Percentiles rank a stretch among this genome's conserved stretches.
These are phyloP conservation scores for Nephrotoma appendiculata DNA, from an alignment of 2,888 invertebrate species.

Conservation along the genomic window DNA sequence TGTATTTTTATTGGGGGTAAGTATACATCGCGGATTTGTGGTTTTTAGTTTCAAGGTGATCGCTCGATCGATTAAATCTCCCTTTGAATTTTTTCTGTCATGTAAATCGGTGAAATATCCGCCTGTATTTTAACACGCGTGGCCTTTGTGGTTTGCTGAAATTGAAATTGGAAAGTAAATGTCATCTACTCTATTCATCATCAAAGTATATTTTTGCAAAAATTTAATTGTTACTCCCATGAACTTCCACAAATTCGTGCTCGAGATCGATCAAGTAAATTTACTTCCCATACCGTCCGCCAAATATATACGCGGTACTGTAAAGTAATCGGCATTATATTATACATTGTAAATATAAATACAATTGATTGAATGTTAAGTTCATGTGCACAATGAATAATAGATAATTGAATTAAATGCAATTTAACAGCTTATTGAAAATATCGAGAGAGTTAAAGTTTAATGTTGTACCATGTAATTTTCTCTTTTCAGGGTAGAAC, in stretches of 20 bases:
- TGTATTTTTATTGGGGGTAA: neutral
- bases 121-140: neutral
- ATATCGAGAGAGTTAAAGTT: constrained; percentile 3
- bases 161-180: neutral
- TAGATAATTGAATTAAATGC: neutral
- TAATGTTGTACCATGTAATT: constrained; percentile 16
- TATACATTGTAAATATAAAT: neutral
- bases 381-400: neutral
- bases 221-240: neutral
- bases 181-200: neutral
- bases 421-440: neutral
- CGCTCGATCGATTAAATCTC: neutral
- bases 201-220: neutral
- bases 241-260: neutral
- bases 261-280: neutral
- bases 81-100: neutral
- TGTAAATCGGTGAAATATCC: neutral
- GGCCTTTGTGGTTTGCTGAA: neutral
- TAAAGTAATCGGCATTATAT: neutral
- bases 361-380: too few relatives aligned
- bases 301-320: neutral
- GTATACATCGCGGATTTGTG: neutral
- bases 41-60: neutral
- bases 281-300: neutral
- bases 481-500: constrained; percentile 50